These are phyloP conservation scores for Dicerorhinus sumatrensis DNA, from an alignment of 2,113 vertebrate genomes.

Conservation along the genomic window DNA sequence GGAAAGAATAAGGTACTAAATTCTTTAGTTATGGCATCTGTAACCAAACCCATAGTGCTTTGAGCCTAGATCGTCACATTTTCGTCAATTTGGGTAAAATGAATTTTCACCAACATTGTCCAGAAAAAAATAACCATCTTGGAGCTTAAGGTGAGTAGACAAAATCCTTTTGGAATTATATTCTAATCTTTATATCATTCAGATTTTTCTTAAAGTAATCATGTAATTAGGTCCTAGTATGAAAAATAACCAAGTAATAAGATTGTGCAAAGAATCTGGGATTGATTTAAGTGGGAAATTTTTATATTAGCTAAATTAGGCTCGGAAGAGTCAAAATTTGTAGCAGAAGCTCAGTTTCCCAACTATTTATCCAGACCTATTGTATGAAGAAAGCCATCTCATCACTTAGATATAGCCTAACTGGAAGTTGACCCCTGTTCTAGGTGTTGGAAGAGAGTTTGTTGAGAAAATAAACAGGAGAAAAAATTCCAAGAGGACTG, in stretches of 20 bases:
- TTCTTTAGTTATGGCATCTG: conserved; percentile 47
- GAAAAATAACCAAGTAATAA: conserved; percentile 38
- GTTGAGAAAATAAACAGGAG: conserved; percentile 38
- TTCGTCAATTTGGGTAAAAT: conserved; percentile 57
- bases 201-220: conserved; percentile 31
- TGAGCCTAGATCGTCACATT: conserved; percentile 33
- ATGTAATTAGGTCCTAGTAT: not conserved
- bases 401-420: not conserved
- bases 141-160: not conserved
- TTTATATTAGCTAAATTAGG: not conserved
- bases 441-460: not conserved
- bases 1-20: conserved; percentile 38
- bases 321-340: not conserved
- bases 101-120: not conserved
- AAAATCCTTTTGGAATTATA: conserved; percentile 49
- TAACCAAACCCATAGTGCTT: conserved; percentile 38
- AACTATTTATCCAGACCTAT: not conserved
- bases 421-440: not conserved
- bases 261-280: not conserved
- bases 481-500: not conserved
- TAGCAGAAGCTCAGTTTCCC: not conserved
- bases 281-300: conserved; percentile 10
- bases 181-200: conserved; percentile 15
- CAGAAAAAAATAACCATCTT: not conserved
- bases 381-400: not conserved